phyloP scores from a whole-genome alignment of 2,797 vertebrate species.

The Anabacerthia variegaticeps region DNA sequence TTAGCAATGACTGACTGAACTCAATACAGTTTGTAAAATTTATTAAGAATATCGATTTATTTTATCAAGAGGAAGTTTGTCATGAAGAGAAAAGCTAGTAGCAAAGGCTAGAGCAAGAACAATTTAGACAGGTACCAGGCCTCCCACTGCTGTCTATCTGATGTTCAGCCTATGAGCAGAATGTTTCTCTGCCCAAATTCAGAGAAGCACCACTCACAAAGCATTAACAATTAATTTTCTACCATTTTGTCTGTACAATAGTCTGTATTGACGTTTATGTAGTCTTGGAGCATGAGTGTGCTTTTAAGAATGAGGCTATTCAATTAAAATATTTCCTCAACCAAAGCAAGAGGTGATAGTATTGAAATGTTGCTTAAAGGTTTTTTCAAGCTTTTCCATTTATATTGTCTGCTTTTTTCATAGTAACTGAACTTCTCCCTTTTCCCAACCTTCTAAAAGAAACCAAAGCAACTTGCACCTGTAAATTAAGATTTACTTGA shows the following conservation, averaged over 20 bases:
- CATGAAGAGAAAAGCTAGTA: background rate
- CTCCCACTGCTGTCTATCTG: background rate
- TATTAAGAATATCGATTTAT: background rate
- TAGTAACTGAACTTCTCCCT: background rate
- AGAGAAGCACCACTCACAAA: background rate
- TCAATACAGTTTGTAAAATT: background rate
- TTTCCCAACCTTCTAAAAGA: background rate
- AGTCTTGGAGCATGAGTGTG: rapidly evolving
- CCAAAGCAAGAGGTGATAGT: background rate
- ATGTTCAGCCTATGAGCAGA: background rate
- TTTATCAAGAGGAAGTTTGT: background rate
- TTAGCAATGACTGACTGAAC: background rate
- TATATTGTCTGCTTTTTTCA: background rate
- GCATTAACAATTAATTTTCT: background rate
- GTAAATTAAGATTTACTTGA: background rate
- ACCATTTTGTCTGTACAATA: background rate
- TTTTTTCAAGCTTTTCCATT: background rate
- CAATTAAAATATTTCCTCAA: background rate
- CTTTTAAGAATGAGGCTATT: background rate
- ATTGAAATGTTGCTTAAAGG: background rate
- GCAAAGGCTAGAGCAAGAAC: constrained; percentile 2
- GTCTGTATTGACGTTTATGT: background rate
- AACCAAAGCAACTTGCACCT: background rate
- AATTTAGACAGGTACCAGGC: background rate
- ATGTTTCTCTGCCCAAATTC: background rate